Evolutionary conservation across 2,888 invertebrate species (phyloP).

Genomic region (Periphyllus acericola): DNA sequence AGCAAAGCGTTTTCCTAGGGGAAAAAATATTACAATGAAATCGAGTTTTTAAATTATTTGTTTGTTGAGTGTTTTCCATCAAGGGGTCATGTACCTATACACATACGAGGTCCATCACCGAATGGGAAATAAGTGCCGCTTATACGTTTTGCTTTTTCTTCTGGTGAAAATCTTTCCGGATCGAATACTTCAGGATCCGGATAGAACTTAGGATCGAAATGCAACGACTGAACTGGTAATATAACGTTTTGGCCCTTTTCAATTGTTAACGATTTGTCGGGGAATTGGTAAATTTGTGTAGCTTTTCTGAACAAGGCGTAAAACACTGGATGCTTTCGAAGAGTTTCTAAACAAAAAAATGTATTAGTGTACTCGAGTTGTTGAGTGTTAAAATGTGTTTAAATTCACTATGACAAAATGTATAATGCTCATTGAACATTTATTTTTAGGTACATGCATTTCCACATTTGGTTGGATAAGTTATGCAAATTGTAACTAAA

Average conservation of each 20-base stretch:
- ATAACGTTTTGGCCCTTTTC: constrained; percentile 70
- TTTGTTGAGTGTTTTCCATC: too few relatives aligned
- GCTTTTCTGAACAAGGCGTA: constrained; percentile 70
- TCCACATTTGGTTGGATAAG: too few relatives aligned
- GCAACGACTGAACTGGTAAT: constrained; percentile 72
- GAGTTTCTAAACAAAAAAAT: constrained; percentile 68
- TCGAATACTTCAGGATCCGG: constrained; percentile 72
- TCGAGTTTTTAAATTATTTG: too few relatives aligned
- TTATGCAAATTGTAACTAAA: too few relatives aligned
- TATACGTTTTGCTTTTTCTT: constrained; percentile 70
- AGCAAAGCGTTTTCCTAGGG: constrained; percentile 60
- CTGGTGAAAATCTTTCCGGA: constrained; percentile 72
- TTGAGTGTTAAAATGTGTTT: too few relatives aligned
- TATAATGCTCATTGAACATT: too few relatives aligned
- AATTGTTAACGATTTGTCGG: constrained; percentile 69
- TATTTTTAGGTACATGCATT: too few relatives aligned
- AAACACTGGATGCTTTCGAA: constrained; percentile 73
- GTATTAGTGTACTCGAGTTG: too few relatives aligned
- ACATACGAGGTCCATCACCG: constrained; percentile 68
- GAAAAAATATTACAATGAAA: too few relatives aligned
- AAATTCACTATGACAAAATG: too few relatives aligned
- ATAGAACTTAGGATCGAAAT: constrained; percentile 72
- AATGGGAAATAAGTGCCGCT: constrained; percentile 69
- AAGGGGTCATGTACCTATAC: constrained; percentile 68
- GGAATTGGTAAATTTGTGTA: constrained; percentile 70